Conservation (phyloP, 2,797 vertebrate species). For the Syndactyla subalaris region DNA sequence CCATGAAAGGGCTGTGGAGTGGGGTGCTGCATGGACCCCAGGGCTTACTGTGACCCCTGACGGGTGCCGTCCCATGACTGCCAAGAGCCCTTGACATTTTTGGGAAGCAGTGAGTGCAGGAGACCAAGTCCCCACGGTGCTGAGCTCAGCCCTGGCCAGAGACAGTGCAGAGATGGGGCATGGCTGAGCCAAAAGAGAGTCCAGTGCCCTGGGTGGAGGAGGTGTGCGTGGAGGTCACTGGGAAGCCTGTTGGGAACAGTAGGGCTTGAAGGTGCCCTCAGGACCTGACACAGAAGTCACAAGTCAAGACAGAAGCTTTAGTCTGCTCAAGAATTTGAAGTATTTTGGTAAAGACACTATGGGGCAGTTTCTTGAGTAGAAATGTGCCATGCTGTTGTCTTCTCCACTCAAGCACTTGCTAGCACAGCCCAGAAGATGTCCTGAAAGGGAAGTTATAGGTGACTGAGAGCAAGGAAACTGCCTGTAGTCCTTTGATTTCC, state of each 20-base stretch:
- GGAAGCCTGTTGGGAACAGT: fast-evolving
- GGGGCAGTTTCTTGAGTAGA: neutral
- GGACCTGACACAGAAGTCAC: neutral
- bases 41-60: neutral
- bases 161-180: neutral
- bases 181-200: neutral
- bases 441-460: neutral
- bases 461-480: neutral
- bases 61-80: fast-evolving
- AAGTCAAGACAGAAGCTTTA: neutral
- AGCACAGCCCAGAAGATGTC: neutral
- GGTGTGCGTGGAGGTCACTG: neutral
- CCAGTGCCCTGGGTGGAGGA: neutral
- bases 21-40: neutral
- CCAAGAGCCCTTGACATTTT: neutral
- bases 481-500: neutral
- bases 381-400: fast-evolving
- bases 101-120: neutral
- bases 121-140: neutral
- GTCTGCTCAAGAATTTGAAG: neutral
- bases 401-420: neutral
- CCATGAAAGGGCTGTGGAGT: neutral
- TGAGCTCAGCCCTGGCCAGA: neutral
- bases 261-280: neutral
- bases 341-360: neutral